Evolutionary conservation across 2,113 vertebrate species (phyloP).

Genomic region (Jaculus jaculus): DNA sequence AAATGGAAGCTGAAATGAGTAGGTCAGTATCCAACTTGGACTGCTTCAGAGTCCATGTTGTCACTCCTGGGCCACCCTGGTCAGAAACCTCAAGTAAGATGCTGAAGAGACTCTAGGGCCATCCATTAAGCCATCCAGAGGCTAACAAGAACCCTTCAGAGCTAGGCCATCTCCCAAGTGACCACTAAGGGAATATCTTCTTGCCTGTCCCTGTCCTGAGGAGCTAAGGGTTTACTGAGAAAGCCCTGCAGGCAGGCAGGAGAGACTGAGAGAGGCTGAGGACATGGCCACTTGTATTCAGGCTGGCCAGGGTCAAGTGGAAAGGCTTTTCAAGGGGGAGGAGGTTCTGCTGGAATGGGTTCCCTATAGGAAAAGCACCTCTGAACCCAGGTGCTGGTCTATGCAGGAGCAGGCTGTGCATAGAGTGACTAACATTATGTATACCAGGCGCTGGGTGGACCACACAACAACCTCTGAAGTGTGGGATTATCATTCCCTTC

Average conservation of each 20-base stretch:
- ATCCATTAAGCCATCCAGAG: background rate
- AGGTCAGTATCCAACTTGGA: background rate
- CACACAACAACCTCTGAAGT: background rate
- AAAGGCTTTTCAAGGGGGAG: background rate
- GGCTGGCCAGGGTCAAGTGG: background rate
- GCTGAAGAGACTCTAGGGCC: background rate
- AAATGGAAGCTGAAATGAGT: background rate
- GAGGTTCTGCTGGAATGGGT: background rate
- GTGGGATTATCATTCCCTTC: background rate
- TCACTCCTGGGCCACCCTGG: background rate
- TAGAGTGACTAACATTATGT: background rate
- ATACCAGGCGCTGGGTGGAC: accelerated
- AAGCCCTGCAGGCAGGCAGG: background rate
- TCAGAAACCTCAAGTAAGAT: background rate
- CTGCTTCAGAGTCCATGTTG: background rate
- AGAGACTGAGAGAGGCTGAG: background rate
- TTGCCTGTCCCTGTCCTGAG: background rate
- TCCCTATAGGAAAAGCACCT: background rate
- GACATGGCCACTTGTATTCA: background rate
- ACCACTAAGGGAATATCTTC: background rate
- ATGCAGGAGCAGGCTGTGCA: background rate
- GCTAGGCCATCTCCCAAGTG: background rate
- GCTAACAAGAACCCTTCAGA: background rate
- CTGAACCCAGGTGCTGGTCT: background rate
- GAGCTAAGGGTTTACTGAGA: background rate